Conservation (phyloP, 2,797 vertebrate genomes). For the Hylomyscus alleni region DNA sequence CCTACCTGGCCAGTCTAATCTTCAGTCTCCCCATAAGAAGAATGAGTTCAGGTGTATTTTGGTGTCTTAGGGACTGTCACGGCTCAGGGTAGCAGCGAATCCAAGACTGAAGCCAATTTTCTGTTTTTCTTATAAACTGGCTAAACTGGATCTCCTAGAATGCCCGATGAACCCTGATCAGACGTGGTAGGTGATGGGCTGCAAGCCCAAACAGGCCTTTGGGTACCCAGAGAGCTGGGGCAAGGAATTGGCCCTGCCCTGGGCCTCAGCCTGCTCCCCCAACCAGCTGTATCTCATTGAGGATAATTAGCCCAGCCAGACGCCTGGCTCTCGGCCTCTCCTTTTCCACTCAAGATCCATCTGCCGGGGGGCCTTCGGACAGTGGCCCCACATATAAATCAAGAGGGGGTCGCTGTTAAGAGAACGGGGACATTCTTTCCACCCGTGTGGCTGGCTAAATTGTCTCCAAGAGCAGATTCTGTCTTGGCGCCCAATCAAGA, state of each 20-base stretch:
- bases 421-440: slow-evolving; percentile 83
- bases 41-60: not conserved
- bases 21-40: not conserved
- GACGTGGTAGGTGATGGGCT: not conserved
- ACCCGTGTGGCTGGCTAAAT: slow-evolving; percentile 78
- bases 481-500: slow-evolving; percentile 75
- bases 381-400: slow-evolving; percentile 84
- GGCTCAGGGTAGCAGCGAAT: not conserved
- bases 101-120: not conserved
- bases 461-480: slow-evolving; percentile 73
- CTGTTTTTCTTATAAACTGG: not conserved
- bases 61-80: not conserved
- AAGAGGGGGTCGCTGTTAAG: slow-evolving; percentile 81
- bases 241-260: not conserved
- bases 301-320: slow-evolving; percentile 67
- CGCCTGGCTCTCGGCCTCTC: slow-evolving; percentile 74
- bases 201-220: not conserved
- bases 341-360: slow-evolving; percentile 81
- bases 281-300: slow-evolving; percentile 80
- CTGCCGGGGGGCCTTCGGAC: slow-evolving; percentile 79
- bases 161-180: not conserved
- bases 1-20: not conserved
- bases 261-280: not conserved
- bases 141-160: not conserved
- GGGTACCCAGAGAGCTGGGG: not conserved